Evolutionary conservation across 2,113 vertebrate species (phyloP).

Genomic region (Salvelinus alpinus): DNA sequence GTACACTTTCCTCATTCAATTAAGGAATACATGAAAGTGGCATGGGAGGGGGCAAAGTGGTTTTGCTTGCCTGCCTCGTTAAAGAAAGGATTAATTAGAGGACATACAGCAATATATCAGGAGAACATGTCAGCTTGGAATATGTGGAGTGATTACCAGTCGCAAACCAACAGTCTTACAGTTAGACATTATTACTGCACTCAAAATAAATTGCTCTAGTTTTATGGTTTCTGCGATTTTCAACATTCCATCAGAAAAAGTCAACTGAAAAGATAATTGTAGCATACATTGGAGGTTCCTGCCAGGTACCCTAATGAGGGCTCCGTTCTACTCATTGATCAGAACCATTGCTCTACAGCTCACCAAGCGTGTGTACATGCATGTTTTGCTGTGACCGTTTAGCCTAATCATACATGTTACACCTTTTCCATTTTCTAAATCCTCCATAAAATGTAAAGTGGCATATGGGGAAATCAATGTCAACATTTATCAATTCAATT

Average conservation of each 20-base stretch:
- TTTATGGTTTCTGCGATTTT: too few relatives aligned
- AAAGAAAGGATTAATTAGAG: conserved; percentile 65
- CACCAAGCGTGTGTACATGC: neutral
- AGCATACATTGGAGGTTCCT: too few relatives aligned
- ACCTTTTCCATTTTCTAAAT: neutral
- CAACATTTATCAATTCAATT: neutral
- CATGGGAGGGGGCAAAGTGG: conserved; percentile 48
- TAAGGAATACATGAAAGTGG: conserved; percentile 63
- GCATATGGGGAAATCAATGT: neutral
- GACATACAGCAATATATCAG: conserved; percentile 62
- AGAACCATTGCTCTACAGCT: neutral
- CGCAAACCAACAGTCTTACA: conserved; percentile 25
- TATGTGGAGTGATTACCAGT: conserved; percentile 58
- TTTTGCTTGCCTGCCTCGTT: conserved; percentile 60
- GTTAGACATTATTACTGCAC: conserved; percentile 19
- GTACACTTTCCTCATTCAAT: conserved; percentile 24
- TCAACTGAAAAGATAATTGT: too few relatives aligned
- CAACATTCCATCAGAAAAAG: too few relatives aligned
- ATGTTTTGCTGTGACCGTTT: neutral
- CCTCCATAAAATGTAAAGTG: neutral
- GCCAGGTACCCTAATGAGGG: neutral
- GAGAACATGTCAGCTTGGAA: conserved; percentile 55
- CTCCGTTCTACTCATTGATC: neutral
- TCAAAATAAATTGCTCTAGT: too few relatives aligned
- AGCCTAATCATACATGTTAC: neutral